Percentiles rank a stretch among this genome's conserved stretches.
These are phyloP conservation scores for Muricea muricata DNA, from an alignment of 92 coral and sea anemone genomes.

Conservation along the genomic window DNA sequence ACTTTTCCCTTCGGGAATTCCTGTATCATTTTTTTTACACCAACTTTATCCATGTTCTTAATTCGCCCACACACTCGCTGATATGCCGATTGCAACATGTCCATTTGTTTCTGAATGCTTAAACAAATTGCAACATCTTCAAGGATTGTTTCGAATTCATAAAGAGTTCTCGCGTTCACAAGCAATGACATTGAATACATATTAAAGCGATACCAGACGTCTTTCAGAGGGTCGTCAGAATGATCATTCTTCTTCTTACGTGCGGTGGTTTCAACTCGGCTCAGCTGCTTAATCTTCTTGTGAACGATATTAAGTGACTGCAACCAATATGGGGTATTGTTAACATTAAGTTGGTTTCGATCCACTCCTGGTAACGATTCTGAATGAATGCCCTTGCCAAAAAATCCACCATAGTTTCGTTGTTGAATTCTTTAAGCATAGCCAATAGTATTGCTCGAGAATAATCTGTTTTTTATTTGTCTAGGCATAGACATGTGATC, in stretches of 20 bases:
- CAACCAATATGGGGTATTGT: slow-evolving; percentile 58
- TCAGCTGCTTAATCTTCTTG: slow-evolving; percentile 1
- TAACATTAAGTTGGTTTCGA: background rate
- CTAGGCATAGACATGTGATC: background rate
- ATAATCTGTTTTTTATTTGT: background rate
- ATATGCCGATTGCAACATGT: slow-evolving; percentile 20
- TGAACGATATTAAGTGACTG: slow-evolving; percentile 45
- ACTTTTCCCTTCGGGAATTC: background rate
- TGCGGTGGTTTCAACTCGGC: background rate
- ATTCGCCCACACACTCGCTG: slow-evolving; percentile 27
- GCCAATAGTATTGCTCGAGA: background rate
- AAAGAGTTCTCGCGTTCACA: slow-evolving; percentile 41
- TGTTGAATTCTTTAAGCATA: slow-evolving; percentile 1
- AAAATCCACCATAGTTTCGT: slow-evolving; percentile 24
- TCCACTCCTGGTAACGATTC: background rate
- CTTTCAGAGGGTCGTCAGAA: slow-evolving; percentile 12
- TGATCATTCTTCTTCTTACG: background rate
- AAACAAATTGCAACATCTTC: slow-evolving; percentile 42
- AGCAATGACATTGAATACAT: slow-evolving; percentile 43
- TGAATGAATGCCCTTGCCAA: slow-evolving; percentile 27
- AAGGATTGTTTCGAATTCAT: slow-evolving; percentile 28
- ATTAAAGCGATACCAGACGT: slow-evolving; percentile 39
- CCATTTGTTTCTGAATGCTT: slow-evolving; percentile 13
- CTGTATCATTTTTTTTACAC: background rate
- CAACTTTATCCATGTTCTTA: slow-evolving; percentile 3